Percentiles rank a stretch among this genome's conserved stretches.
Evolutionary conservation across 2,113 vertebrate genomes (phyloP).

Genomic region (Cynopterus brachyotis): DNA sequence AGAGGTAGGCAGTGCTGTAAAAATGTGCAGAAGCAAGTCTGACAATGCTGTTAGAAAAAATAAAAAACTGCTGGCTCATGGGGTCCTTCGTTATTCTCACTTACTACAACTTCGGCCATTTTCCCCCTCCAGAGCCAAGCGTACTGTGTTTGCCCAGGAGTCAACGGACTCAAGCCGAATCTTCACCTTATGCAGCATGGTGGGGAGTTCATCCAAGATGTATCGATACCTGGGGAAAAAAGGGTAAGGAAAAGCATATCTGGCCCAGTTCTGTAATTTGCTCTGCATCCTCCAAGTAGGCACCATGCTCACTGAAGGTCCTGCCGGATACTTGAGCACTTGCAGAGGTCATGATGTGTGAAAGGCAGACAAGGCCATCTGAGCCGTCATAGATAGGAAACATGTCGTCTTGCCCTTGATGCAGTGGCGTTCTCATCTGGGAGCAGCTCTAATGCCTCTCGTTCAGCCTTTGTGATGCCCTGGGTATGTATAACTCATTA

Average conservation of each 20-base stretch:
- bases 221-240: slow-evolving; percentile 90
- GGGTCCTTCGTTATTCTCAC: neutral
- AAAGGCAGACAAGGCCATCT: slow-evolving; percentile 91
- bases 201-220: too few relatives aligned
- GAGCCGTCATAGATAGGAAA: slow-evolving; percentile 93
- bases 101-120: slow-evolving; percentile 91
- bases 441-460: slow-evolving; percentile 94
- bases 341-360: slow-evolving; percentile 94
- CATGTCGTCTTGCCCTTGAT: slow-evolving; percentile 97
- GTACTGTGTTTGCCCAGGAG: slow-evolving; percentile 93
- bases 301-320: slow-evolving; percentile 89
- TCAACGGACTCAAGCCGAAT: too few relatives aligned
- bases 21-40: neutral
- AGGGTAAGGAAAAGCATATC: neutral
- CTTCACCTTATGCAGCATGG: too few relatives aligned
- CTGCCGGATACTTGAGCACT: slow-evolving; percentile 91
- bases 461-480: slow-evolving; percentile 93
- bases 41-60: neutral
- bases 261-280: neutral
- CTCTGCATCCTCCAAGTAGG: neutral
- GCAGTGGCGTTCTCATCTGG: slow-evolving; percentile 96
- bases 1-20: neutral
- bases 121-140: slow-evolving; percentile 90
- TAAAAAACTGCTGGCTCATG: neutral
- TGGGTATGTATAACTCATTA: slow-evolving; percentile 63